Conservation (phyloP, 2,113 vertebrate genomes). For the Stomatorhinus ivindoensis region DNA sequence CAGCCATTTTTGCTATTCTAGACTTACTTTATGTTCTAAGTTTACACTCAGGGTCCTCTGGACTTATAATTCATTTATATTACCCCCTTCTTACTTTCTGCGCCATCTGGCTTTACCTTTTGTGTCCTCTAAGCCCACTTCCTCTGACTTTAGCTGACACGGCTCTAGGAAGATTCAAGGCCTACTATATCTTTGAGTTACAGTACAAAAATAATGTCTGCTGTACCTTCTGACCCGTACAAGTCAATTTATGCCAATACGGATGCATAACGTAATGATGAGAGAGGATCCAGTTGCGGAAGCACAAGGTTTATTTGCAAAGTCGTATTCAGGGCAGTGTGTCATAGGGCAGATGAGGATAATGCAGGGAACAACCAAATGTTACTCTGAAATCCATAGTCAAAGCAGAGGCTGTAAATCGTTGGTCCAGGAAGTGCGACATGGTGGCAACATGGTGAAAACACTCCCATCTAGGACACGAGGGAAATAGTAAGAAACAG, state of each 20-base stretch:
- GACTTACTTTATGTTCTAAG: constrained; percentile 2
- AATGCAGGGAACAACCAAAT: not conserved
- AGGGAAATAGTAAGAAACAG: not conserved
- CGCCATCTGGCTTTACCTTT: not conserved
- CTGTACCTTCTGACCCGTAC: not conserved
- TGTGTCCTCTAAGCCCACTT: not conserved
- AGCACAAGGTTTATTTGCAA: not conserved
- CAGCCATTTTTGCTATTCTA: not conserved
- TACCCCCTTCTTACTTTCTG: not conserved
- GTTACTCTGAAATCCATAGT: not conserved
- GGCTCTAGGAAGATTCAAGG: not conserved
- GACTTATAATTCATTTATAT: not conserved
- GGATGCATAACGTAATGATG: not conserved
- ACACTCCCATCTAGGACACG: not conserved
- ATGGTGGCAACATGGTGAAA: not conserved
- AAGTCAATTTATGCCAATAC: not conserved
- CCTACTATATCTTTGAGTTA: not conserved
- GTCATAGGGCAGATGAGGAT: not conserved
- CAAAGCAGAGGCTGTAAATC: not conserved
- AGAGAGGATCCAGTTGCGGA: not conserved
- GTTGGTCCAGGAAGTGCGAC: not conserved
- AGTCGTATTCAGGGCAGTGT: not conserved
- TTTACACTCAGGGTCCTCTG: not conserved
- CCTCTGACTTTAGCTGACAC: not conserved
- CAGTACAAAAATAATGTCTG: not conserved